Base-by-base conservation (phyloP, 1,140 invertebrate genomes). In the Drosophila malerkotliana region DNA sequence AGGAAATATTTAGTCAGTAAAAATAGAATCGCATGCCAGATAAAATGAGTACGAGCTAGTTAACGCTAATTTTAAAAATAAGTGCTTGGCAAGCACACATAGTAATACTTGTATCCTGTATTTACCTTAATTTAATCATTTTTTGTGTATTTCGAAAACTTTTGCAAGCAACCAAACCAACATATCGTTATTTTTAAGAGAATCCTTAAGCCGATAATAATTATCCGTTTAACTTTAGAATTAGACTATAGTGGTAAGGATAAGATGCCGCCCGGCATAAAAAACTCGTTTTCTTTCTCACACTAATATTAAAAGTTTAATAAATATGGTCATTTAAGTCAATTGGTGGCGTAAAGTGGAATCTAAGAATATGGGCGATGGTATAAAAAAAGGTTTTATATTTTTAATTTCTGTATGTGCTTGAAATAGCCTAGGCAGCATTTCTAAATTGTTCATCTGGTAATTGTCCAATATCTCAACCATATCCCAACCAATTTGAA, bases 21-120 rank as follows among this genome's bases (percentile, higher is more conserved):
- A 79, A 62, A 52, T 47, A 37, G 44, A 73, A 61, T 47, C 57
- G 26, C 63, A 57, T 18, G 41, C 77, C 66, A 57, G 47, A 66
- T 81, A 52, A 63, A 90, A 90, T 90, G 85, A 90, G 85, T 90
- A 85, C 72, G 68, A 90, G 82, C 85, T 90, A 90, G 85, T 90
- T 90, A 74, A 62, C 47, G 63, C 39, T 63, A 72, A 63, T 39
- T 34, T 21, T 59, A 21, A 59, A 52, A 28, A 26, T 34, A 1
- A 32, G 7, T 45, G 14, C 2, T n/a, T 10, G 2, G 8, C 26
- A n/a, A 30, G 48, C 26, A 15, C 15, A 5, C 24, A 9, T 32
- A 41, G 71, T 8, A 62, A 15, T 79, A 83, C 51, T 44, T 69
- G 41, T 68, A 68, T 34, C 55, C 56, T 69, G 30, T 69, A 18